A percentile compares a stretch with the other conserved stretches of the same genome.
Evolutionary conservation across 1,140 invertebrate genomes (phyloP).

Genomic region (Aplysia californica): DNA sequence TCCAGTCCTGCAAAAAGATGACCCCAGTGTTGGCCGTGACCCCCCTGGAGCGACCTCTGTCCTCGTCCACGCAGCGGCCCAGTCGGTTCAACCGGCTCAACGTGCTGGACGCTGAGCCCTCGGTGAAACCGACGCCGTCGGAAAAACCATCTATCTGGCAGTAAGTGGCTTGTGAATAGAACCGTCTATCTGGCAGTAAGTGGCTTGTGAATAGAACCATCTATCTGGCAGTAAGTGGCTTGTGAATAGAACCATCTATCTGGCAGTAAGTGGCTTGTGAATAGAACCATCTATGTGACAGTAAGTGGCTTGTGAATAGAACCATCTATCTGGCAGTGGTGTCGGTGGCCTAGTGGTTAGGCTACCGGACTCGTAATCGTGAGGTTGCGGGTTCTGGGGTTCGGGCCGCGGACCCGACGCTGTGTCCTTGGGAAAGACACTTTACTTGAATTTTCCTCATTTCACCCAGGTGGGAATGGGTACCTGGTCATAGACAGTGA

Average conservation of each 20-base stretch:
- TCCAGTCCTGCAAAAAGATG: constrained; percentile 25
- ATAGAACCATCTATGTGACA: no score
- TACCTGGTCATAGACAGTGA: no score
- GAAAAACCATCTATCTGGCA: constrained; percentile 16
- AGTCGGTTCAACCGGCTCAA: no score
- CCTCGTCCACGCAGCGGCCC: constrained; percentile 28
- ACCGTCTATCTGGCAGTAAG: constrained; percentile 17
- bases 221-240: constrained; percentile 15
- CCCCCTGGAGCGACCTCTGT: constrained; percentile 36
- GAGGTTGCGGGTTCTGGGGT: no score
- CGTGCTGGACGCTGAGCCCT: background rate
- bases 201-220: background rate
- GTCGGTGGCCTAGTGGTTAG: no score
- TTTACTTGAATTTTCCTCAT: no score
- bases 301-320: no score
- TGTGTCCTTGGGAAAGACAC: no score
- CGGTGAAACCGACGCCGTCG: constrained; percentile 3
- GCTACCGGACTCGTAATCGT: no score
- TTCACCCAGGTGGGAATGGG: no score
- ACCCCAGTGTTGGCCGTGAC: constrained; percentile 44
- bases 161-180: background rate
- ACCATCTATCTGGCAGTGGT: no score
- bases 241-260: background rate
- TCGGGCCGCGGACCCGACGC: no score
- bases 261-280: constrained; percentile 12